Base-by-base conservation (phyloP, 2,113 vertebrate species). In the Xiphophorus maculatus region DNA sequence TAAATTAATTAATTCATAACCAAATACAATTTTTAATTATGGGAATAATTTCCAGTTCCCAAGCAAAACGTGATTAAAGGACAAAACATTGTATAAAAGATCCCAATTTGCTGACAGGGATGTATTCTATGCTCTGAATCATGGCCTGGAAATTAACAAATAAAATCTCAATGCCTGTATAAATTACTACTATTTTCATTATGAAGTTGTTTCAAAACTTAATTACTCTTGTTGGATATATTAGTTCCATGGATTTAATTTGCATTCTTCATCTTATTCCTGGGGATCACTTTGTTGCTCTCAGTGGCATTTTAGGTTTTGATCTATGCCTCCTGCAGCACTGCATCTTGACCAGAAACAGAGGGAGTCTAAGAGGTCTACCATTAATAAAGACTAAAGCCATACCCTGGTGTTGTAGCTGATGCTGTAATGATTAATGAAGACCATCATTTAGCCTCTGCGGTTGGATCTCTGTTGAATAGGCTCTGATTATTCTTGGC, bases 391-490 rank as follows among this genome's bases (percentile, higher is more conserved):
- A 81, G 58, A 79, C 64, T 13, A 42, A 83, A 87, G 81, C 79
- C 80, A 75, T 54, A 69, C 87, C 66, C 83, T 61, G 13, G 32
- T 35, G 74, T 76, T 77, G 73, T 37, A 64, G 82, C 82, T 71
- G 85, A 89, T 83, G 84, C 60, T 58, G 74, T 71, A 61, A 76
- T 93, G 92, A 90, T 91, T 91, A 91, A 93, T 91, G 88, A 85
- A 72, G 54, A 62, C 48, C 11, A 42, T 60, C 76, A 75, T 77
- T 66, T 69, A 77, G 80, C 73, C 90, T 88, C 82, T 62, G 83
- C 66, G 84, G 81, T 85, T 90, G 84, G 84, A 89, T 92, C 90
- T 90, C 77, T 87, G 82, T 85, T 84, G 90, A 91, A 91, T 85
- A 88, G 89, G 80, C 81, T 80, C 86, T 87, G 88, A 92, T 92